Percentiles rank a stretch among this genome's conserved stretches.
These are phyloP conservation scores for Neoaliturus tenellus DNA, from an alignment of 2,888 invertebrate genomes.

Conservation along the genomic window DNA sequence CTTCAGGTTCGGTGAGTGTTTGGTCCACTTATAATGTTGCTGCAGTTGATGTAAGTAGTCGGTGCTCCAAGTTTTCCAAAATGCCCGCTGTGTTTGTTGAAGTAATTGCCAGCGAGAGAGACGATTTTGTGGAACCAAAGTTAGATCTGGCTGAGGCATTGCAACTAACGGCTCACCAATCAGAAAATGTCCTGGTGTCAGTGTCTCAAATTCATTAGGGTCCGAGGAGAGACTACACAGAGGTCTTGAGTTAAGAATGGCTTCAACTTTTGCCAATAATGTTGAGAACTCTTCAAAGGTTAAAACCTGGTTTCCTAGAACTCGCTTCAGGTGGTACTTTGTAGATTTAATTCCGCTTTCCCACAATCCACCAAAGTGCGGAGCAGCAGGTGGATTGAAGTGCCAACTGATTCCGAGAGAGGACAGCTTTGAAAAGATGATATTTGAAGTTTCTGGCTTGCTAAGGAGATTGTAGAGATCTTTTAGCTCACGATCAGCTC, in stretches of 20 bases:
- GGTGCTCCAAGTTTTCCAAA: slow-evolving; percentile 66
- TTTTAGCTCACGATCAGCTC: slow-evolving; percentile 63
- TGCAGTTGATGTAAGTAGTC: slow-evolving; percentile 67
- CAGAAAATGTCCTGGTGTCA: slow-evolving; percentile 32
- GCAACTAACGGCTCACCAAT: slow-evolving; percentile 18
- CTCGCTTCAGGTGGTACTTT: slow-evolving; percentile 68
- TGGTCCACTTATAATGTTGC: slow-evolving; percentile 66
- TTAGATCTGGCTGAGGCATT: neutral
- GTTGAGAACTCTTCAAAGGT: slow-evolving; percentile 69
- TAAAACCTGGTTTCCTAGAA: slow-evolving; percentile 64
- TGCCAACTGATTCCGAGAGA: slow-evolving; percentile 60
- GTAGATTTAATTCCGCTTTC: slow-evolving; percentile 69
- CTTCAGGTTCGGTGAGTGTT: slow-evolving; percentile 55
- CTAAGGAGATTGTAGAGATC: slow-evolving; percentile 14
- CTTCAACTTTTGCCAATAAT: slow-evolving; percentile 68
- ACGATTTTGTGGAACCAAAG: slow-evolving; percentile 49
- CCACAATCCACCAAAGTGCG: slow-evolving; percentile 70
- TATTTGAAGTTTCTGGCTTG: neutral
- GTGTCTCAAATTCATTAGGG: slow-evolving; percentile 17
- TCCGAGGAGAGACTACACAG: slow-evolving; percentile 57
- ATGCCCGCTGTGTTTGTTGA: slow-evolving; percentile 64
- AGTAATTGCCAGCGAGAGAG: slow-evolving; percentile 66
- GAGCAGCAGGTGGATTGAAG: slow-evolving; percentile 66
- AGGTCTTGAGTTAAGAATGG: slow-evolving; percentile 68
- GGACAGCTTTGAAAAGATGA: slow-evolving; percentile 66